Evolutionary conservation across 2,797 vertebrate species (phyloP).

Genomic region (Thamnophis elegans): DNA sequence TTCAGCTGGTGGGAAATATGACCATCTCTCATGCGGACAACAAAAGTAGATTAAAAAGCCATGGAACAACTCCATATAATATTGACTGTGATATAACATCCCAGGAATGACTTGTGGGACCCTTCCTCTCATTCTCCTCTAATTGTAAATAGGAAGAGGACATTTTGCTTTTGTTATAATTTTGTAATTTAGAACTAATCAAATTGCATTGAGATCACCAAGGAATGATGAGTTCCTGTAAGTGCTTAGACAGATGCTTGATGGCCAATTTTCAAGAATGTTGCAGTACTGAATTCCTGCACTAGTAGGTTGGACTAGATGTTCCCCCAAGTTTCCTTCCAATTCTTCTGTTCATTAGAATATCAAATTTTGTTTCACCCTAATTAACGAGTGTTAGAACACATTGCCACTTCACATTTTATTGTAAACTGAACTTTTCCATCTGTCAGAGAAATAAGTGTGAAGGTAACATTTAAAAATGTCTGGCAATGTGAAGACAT

Average conservation of each 20-base stretch:
- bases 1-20: slow-evolving; percentile 21
- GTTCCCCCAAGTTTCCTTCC: neutral
- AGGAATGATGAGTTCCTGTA: neutral
- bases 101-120: neutral
- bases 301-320: neutral
- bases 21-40: slow-evolving; percentile 16
- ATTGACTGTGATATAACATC: neutral
- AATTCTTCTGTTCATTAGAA: neutral
- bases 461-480: neutral
- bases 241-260: neutral
- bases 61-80: neutral
- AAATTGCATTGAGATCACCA: neutral
- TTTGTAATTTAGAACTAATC: neutral
- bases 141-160: no score
- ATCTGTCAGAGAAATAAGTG: neutral
- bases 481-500: neutral
- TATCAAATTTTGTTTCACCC: neutral
- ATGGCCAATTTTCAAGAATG: neutral
- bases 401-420: neutral
- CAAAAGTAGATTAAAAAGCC: slow-evolving; percentile 23
- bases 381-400: neutral
- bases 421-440: neutral
- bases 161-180: neutral
- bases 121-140: neutral
- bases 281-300: neutral